Percentiles rank a stretch among this genome's conserved stretches.
Conservation (phyloP, 2,797 vertebrate species). For the Morelia viridis region DNA sequence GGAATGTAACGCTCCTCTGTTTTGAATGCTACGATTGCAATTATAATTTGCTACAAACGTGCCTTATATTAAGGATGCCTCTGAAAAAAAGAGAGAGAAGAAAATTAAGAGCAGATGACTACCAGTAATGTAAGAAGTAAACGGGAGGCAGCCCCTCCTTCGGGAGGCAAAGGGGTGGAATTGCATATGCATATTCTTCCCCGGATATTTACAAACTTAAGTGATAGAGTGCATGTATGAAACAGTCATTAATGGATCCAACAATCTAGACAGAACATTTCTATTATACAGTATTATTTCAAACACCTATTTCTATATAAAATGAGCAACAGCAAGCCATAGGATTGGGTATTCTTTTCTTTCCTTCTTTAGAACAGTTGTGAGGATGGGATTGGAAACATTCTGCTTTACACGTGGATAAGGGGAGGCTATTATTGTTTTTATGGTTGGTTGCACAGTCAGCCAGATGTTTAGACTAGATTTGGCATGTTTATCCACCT, state of each 20-base stretch:
- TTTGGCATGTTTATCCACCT: neutral
- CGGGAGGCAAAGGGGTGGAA: neutral
- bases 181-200: neutral
- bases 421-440: neutral
- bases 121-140: neutral
- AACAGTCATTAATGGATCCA: neutral
- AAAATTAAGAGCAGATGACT: neutral
- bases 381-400: neutral
- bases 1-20: neutral
- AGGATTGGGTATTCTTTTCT: neutral
- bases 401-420: neutral
- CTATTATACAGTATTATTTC: neutral
- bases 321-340: neutral
- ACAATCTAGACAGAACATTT: neutral
- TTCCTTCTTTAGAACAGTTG: neutral
- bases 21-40: slow-evolving; percentile 6
- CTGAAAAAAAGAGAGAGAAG: neutral
- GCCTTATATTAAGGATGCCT: neutral
- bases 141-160: neutral
- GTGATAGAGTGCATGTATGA: neutral
- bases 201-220: neutral
- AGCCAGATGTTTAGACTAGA: neutral
- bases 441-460: neutral
- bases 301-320: neutral
- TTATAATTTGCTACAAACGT: slow-evolving; percentile 18